phyloP scores from a whole-genome alignment of 2,797 vertebrate species.

The Denticeps clupeoides region DNA sequence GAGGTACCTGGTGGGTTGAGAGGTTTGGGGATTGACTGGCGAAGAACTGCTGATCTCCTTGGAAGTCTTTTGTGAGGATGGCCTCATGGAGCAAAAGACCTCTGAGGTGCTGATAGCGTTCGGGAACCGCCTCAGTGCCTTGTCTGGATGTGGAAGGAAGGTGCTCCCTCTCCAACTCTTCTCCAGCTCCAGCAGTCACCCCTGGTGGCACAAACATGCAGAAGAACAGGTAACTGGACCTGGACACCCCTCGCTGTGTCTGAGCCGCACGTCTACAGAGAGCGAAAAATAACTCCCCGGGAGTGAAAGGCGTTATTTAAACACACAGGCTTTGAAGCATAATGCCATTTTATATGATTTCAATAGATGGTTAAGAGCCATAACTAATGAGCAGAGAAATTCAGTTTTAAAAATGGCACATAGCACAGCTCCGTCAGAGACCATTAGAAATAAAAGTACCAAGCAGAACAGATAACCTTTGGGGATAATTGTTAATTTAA shows the following conservation, averaged over 20 bases:
- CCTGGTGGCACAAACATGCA: conserved; percentile 12
- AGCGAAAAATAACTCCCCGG: not conserved
- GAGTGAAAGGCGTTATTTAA: conserved; percentile 4
- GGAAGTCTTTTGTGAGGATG: conserved; percentile 64
- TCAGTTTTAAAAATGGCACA: conserved; percentile 11
- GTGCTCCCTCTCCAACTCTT: conserved; percentile 47
- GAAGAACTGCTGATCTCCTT: conserved; percentile 67
- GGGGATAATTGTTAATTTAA: conserved; percentile 14
- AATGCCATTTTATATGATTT: conserved; percentile 15
- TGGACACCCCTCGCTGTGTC: not conserved
- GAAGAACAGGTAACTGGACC: too few species aligned
- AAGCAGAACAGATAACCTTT: conserved; percentile 1
- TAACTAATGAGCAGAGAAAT: conserved; percentile 16
- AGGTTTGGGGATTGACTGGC: conserved; percentile 26
- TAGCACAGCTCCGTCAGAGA: conserved; percentile 4
- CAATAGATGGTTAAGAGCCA: conserved; percentile 11
- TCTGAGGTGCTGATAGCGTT: conserved; percentile 67
- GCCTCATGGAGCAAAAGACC: conserved; percentile 71
- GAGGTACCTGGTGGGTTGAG: conserved; percentile 44
- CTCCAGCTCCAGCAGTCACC: conserved; percentile 41
- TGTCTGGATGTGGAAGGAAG: conserved; percentile 54
- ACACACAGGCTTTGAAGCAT: conserved; percentile 10
- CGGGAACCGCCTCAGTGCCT: conserved; percentile 68
- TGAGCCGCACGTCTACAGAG: not conserved
- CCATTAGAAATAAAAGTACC: conserved; percentile 7